Base-by-base conservation (phyloP, 1,140 invertebrate species). In the Diorhabda carinulata region DNA sequence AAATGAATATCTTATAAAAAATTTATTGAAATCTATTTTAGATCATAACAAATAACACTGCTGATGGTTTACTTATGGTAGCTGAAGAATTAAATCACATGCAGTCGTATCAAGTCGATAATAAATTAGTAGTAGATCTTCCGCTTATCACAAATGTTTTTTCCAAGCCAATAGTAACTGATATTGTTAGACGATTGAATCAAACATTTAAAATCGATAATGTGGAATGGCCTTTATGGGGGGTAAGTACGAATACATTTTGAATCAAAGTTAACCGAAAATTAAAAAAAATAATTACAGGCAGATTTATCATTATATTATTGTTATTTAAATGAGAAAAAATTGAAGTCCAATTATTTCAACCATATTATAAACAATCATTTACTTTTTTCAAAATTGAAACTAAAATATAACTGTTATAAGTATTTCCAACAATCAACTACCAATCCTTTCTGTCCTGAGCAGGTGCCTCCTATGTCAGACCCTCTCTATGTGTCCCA, bases 31-130 rank as follows among this genome's bases (percentile, higher is more conserved):
- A 2, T 2, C 47, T 52, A 25, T 52, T 52, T 52, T n/a, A 79
- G 8, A 72, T 84, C 41, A 81, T 90, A 6, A 80, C 80, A 43
- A 86, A 89, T 67, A 76, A 78, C 4, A 87, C 86, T 0, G 76
- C 82, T 6, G 79, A 81, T 63, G 80, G 78, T 3, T 70, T 78
- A 2, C 75, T 83, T n/a, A 81, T 80, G 74, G 61, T 81, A 8
- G 70, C 72, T n/a, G 79, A 82, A 58, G 76, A 79, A 59, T 61
- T 82, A n/a, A 70, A 64, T 5, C 74, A 73, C 59, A 69, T 79
- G 40, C 74, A 82, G 66, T 67, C 76, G 0, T 79, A 79, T 59
- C 78, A 75, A 67, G 70, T 77, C 2, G 81, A 82, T 64, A 71
- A 70, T 5, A 76, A 71, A 10, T 70, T 82, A 5, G 70, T 79